Conservation (phyloP, 2,888 invertebrate genomes). For the Corbicula japonica region DNA sequence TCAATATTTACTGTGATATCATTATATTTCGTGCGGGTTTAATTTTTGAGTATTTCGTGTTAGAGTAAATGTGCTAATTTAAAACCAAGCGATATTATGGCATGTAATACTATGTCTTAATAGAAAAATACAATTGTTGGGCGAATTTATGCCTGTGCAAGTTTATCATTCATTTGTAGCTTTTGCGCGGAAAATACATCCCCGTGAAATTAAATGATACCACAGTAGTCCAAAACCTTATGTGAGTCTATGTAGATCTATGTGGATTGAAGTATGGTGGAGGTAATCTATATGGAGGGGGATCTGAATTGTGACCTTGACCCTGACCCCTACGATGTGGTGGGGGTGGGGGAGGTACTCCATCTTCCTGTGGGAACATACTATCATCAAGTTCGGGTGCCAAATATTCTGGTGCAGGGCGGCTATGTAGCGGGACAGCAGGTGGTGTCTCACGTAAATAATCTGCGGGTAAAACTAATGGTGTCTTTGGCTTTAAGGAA, state of each 20-base stretch:
- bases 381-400: constrained; percentile 47
- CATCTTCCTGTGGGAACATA: constrained; percentile 11
- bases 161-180: too few relatives aligned
- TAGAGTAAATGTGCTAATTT: too few relatives aligned
- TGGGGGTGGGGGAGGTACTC: constrained; percentile 32
- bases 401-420: constrained; percentile 31
- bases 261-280: constrained; percentile 70
- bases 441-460: constrained; percentile 60
- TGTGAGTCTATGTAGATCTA: constrained; percentile 41
- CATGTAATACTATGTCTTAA: too few relatives aligned
- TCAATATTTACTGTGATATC: too few relatives aligned
- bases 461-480: constrained; percentile 71
- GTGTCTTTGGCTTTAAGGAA: constrained; percentile 68
- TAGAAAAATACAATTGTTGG: too few relatives aligned
- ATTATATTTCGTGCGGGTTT: too few relatives aligned
- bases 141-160: too few relatives aligned
- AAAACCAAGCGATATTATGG: too few relatives aligned
- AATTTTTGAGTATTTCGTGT: too few relatives aligned
- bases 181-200: too few relatives aligned
- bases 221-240: too few relatives aligned
- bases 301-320: constrained; percentile 31
- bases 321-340: constrained; percentile 28
- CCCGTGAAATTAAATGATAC: too few relatives aligned
- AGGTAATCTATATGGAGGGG: constrained; percentile 68
- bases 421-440: constrained; percentile 61